A percentile compares a stretch with the other conserved stretches of the same genome.
Conservation (phyloP, 2,797 vertebrate species). For the Mergus octosetaceus region DNA sequence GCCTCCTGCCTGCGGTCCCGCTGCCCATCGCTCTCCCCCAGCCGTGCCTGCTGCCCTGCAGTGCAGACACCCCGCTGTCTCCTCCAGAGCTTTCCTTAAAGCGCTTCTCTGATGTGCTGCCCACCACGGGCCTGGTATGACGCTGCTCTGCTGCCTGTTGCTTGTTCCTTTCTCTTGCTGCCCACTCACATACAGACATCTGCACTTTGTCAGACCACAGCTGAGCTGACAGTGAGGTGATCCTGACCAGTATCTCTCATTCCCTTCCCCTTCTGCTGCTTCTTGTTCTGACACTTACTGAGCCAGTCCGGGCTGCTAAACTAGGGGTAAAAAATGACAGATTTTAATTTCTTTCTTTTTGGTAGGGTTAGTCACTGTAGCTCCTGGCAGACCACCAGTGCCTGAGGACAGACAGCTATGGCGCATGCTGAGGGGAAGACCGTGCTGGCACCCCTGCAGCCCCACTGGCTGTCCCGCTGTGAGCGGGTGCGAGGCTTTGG, state of each 20-base stretch:
- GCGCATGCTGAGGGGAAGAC: background rate
- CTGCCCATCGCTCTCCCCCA: background rate
- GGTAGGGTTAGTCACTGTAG: rapidly evolving
- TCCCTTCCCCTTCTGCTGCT: background rate
- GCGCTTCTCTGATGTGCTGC: background rate
- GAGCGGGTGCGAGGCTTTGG: too few species aligned
- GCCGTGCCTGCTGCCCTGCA: background rate
- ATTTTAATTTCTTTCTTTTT: background rate
- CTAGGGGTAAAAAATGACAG: background rate
- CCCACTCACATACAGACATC: background rate
- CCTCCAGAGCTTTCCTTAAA: background rate
- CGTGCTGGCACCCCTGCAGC: background rate
- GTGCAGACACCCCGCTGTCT: too few species aligned
- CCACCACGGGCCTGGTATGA: rapidly evolving
- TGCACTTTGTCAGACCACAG: rapidly evolving
- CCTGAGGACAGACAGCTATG: background rate
- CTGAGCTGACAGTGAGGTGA: rapidly evolving
- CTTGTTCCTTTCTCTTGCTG: rapidly evolving
- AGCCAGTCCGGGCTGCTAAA: background rate
- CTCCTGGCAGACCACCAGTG: background rate
- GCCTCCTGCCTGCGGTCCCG: background rate
- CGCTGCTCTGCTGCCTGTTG: rapidly evolving
- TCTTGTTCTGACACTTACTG: background rate
- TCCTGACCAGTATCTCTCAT: rapidly evolving
- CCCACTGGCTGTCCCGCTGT: too few species aligned